Evolutionary conservation across 2,113 vertebrate genomes (phyloP), one percentile per base, ranked within the genome.

Genomic region (Heterocephalus glaber): DNA sequence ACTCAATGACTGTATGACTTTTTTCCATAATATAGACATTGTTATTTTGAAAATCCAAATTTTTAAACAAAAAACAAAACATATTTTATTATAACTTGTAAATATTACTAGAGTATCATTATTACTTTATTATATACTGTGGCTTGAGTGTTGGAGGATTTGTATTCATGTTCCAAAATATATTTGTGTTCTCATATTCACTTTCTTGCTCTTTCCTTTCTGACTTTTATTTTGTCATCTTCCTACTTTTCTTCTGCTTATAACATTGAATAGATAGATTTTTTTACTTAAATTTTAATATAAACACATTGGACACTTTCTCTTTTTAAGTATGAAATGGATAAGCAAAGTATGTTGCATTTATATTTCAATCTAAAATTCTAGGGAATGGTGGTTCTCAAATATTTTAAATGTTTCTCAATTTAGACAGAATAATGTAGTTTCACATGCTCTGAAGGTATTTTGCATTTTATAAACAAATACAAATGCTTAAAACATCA

Each of bases 341-440:
- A 72, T 4, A 86, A 68, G 2, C 10, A 38, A 92, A 66, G 9
- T 0, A 10, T 26, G 10, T 28, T 61, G 1, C 44, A 63, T 80
- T 92, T 63, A 11, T 60, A 33, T 80, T 79, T 89, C 14, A 96
- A 60, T 24, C 14, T 86, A 54, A 70, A 86, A 60, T 74, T 89
- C 66, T 44, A 30, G 35, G 9, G 26, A 5, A 74, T 49, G 10
- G 66, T 58, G 3, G 4, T 52, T 83, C 35, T 66, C 7, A 79
- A 65, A 82, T 83, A 66, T 79, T 89, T 77, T 74, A 77, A 87
- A 38, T 54, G 0, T 77, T 86, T 72, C 13, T 91, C 24, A 86
- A 2, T 77, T 19, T 52, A 88, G 9, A 63, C 80, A 30, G 63
- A 76, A 80, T 52, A 80, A 88, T 61, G 1, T 2, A 44, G 2